A percentile compares a stretch with the other conserved stretches of the same genome.
Evolutionary conservation across 2,113 vertebrate species (phyloP).

Genomic region (Thermophis baileyi): DNA sequence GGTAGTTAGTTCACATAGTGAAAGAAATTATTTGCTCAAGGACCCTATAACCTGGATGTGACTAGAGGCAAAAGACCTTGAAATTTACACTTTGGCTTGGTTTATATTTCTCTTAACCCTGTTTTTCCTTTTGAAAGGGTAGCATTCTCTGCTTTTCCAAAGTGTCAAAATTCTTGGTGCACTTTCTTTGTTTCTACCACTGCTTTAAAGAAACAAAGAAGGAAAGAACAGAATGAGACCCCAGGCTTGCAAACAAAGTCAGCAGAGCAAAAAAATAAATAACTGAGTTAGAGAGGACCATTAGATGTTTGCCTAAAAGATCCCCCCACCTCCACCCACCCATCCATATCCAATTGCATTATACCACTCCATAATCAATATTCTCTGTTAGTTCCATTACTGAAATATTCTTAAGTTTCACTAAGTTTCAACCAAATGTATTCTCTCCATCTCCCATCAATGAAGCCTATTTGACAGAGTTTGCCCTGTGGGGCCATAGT

Average conservation of each 20-base stretch:
- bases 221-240: background rate
- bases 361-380: background rate
- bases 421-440: background rate
- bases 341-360: background rate
- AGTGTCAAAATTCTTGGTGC: background rate
- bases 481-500: background rate
- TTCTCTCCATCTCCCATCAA: background rate
- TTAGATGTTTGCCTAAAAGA: background rate
- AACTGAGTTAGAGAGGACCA: background rate
- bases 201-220: background rate
- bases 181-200: background rate
- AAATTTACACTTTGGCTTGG: background rate
- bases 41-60: background rate
- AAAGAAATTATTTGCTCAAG: background rate
- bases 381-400: background rate
- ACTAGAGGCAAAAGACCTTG: background rate
- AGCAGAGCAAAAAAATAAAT: background rate
- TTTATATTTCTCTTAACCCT: background rate
- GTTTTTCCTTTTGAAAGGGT: background rate
- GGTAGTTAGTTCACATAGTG: background rate
- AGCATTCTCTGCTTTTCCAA: background rate
- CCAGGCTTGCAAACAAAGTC: background rate
- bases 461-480: background rate
- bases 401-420: background rate
- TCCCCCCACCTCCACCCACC: background rate